Evolutionary conservation across 2,797 vertebrate species (phyloP).

Genomic region (Typhlichthys subterraneus): DNA sequence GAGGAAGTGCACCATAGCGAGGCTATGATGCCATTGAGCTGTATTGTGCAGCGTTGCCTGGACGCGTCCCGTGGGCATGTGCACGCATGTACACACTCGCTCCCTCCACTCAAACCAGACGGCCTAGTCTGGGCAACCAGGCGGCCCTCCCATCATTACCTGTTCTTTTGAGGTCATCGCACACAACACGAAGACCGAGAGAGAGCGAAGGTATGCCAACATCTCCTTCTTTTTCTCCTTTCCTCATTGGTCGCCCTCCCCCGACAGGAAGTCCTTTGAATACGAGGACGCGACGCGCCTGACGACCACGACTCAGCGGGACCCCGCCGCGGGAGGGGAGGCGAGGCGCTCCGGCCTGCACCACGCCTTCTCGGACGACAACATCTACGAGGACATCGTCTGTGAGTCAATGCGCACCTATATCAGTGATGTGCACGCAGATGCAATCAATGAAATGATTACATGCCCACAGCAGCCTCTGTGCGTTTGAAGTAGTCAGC

Average conservation of each 20-base stretch:
- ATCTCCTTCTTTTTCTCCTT: slow-evolving; percentile 20
- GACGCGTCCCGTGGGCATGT: slow-evolving; percentile 52
- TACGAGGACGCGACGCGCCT: slow-evolving; percentile 92
- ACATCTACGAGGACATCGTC: slow-evolving; percentile 95
- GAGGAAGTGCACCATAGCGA: slow-evolving; percentile 58
- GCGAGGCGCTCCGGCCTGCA: slow-evolving; percentile 76
- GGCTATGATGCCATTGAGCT: slow-evolving; percentile 73
- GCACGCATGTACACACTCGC: slow-evolving; percentile 26
- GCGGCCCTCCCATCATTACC: slow-evolving; percentile 16
- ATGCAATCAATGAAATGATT: no score
- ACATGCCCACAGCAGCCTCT: no score
- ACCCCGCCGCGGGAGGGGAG: slow-evolving; percentile 66
- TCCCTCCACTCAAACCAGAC: slow-evolving; percentile 2
- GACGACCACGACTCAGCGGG: slow-evolving; percentile 68
- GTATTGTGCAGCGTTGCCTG: slow-evolving; percentile 69
- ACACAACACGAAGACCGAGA: slow-evolving; percentile 18
- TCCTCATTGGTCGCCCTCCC: slow-evolving; percentile 32
- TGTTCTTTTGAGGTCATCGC: slow-evolving; percentile 30
- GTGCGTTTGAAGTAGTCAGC: slow-evolving; percentile 1
- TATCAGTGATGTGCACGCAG: background rate
- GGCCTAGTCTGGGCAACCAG: no score
- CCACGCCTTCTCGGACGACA: slow-evolving; percentile 92
- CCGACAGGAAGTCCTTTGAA: slow-evolving; percentile 95
- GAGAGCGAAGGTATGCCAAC: slow-evolving; percentile 7
- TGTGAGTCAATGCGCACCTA: slow-evolving; percentile 76